phyloP scores from a whole-genome alignment of 2,113 vertebrate genomes.

The Dromas ardeola region DNA sequence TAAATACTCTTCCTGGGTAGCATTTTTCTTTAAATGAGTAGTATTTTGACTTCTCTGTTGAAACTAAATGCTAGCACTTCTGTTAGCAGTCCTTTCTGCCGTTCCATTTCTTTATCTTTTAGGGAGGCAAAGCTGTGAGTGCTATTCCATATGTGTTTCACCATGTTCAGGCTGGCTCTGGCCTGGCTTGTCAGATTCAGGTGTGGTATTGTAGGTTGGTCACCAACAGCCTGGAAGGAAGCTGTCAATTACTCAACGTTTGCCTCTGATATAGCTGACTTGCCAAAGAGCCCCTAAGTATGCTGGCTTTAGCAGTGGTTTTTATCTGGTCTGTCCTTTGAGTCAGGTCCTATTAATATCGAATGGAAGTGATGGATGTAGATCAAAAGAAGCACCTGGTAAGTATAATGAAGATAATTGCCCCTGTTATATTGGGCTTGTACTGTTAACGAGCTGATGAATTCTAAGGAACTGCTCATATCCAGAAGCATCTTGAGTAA shows the following conservation, averaged over 20 bases:
- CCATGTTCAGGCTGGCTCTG: not conserved
- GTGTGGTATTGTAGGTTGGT: not conserved
- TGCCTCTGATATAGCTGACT: not conserved
- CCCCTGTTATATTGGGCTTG: not conserved
- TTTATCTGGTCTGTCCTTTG: not conserved
- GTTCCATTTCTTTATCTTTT: not conserved
- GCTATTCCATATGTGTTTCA: rapidly evolving
- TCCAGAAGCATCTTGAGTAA: not conserved
- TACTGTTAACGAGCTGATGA: not conserved
- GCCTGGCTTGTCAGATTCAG: not conserved
- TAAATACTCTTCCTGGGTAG: not conserved
- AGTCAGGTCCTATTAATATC: not conserved
- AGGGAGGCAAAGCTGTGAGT: not conserved
- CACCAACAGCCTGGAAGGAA: not conserved
- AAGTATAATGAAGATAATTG: not conserved
- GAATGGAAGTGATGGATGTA: not conserved
- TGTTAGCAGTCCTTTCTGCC: not conserved
- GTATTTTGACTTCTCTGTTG: not conserved
- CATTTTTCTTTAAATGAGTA: not conserved
- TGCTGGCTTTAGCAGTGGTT: not conserved
- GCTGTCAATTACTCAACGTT: not conserved
- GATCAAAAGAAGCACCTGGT: not conserved
- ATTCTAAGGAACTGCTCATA: not conserved
- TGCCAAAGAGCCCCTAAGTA: not conserved
- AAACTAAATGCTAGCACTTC: not conserved